These are phyloP conservation scores for Enteromius unitaeniatus DNA, from an alignment of 2,797 vertebrate genomes.

Conservation along the genomic window DNA sequence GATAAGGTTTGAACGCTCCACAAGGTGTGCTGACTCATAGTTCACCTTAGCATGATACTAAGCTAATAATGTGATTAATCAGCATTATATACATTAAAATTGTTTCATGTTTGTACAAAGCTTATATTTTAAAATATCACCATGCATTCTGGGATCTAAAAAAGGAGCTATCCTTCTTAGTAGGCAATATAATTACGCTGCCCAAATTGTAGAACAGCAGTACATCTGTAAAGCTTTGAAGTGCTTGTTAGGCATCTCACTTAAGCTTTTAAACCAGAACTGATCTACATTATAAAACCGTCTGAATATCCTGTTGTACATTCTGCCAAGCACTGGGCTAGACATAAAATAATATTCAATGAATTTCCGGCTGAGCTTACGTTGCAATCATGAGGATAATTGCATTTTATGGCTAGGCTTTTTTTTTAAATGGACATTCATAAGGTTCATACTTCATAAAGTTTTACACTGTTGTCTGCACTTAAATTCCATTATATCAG, in stretches of 20 bases:
- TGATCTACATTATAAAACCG: not conserved
- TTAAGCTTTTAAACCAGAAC: not conserved
- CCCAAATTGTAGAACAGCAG: not conserved
- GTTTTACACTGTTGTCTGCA: not conserved
- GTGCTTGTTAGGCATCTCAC: not conserved
- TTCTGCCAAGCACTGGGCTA: not conserved
- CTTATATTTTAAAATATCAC: not conserved
- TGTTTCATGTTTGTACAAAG: not conserved
- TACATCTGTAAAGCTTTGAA: not conserved
- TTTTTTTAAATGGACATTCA: slow-evolving; percentile 9
- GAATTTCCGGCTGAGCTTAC: slow-evolving; percentile 21
- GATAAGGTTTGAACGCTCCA: not conserved
- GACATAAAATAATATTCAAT: slow-evolving; percentile 18
- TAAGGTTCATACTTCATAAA: slow-evolving; percentile 26
- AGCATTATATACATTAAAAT: not conserved
- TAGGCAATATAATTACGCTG: not conserved
- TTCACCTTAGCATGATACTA: not conserved
- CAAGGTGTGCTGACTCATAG: not conserved
- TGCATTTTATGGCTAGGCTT: not conserved
- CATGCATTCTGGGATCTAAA: not conserved
- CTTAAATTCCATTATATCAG: not conserved
- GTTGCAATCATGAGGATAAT: slow-evolving; percentile 9
- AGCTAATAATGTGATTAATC: not conserved
- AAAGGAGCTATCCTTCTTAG: not conserved
- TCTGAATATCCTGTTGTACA: slow-evolving; percentile 3